These are phyloP conservation scores for Hyphantria cunea DNA, from an alignment of 1,140 invertebrate species.

Conservation along the genomic window DNA sequence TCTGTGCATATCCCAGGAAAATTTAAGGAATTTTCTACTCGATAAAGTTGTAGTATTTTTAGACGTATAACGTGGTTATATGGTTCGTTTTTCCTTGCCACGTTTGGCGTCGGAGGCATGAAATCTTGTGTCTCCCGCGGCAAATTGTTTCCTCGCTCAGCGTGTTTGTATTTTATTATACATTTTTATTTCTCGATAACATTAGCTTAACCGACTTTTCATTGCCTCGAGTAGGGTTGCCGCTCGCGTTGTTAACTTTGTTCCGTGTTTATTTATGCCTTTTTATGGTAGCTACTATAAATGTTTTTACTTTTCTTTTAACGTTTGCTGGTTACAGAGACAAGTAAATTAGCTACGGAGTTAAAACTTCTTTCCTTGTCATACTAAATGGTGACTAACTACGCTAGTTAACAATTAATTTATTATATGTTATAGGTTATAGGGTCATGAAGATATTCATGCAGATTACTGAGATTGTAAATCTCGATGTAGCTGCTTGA, in stretches of 20 bases:
- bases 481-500: no score
- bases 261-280: slow-evolving; percentile 15
- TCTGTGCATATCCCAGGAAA: slow-evolving; percentile 38
- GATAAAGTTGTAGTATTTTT: slow-evolving; percentile 41
- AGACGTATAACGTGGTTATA: slow-evolving; percentile 45
- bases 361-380: not conserved
- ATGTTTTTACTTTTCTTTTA: slow-evolving; percentile 21
- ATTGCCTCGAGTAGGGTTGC: slow-evolving; percentile 77
- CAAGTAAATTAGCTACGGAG: slow-evolving; percentile 4
- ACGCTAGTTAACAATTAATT: no score
- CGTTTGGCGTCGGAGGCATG: slow-evolving; percentile 48
- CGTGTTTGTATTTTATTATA: slow-evolving; percentile 82
- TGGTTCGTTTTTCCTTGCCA: slow-evolving; percentile 42
- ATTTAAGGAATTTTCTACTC: slow-evolving; percentile 77
- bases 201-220: slow-evolving; percentile 82
- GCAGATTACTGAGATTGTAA: no score
- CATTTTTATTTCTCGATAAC: slow-evolving; percentile 82
- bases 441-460: no score
- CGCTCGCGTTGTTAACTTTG: slow-evolving; percentile 33
- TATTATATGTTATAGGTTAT: no score
- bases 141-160: slow-evolving; percentile 80
- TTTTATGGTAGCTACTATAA: slow-evolving; percentile 23
- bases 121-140: slow-evolving; percentile 80
- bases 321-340: slow-evolving; percentile 3
- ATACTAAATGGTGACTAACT: no score